Evolutionary conservation across 2,113 vertebrate species (phyloP), one percentile per base, ranked within the genome.

Genomic region (Ptilonorhynchus violaceus): DNA sequence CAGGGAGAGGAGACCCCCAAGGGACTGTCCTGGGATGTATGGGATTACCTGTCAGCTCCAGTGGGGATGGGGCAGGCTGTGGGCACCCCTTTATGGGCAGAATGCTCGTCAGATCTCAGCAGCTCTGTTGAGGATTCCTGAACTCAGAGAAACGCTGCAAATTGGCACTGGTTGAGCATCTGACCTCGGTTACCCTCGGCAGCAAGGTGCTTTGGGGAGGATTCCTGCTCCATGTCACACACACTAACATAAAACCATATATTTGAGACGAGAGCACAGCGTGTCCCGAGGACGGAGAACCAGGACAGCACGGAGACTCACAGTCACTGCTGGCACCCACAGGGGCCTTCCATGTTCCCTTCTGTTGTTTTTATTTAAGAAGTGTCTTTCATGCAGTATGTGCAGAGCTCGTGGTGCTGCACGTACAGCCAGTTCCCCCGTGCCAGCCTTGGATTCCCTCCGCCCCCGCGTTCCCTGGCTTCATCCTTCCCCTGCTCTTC

Each of bases 391-490:
- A 78, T 84, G 82, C 89, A 73, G 77, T 21, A 4, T 89, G 91
- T 92, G 95, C 90, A 85, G 89, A 94, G 93, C 25, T 88, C 6
- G 3, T 77, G 88, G 95, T 49, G 77, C 78, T 85, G 92, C 90
- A 95, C 16, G 81, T 96, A 92, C 93, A 86, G 89, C 82, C 94
- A 85, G 89, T 49, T 96, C 81, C 75, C 64, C 63, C 0, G 49
- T 96, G 94, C 97, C 97, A 97, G 77, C 22, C 82, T 64, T 81
- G 66, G 90, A 86, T 86, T 74, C 58, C 77, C 80, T 95, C 80
- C 7, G 2, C 73, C 83, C 80, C 91, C 15, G 4, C 7, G 10
- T 75, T 78, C 88, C 56, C 72, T 27, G 56, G 86, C 68, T 81
- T 78, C 73, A 59, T 76, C 83, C 66, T 33, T 58, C 68, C 66